These are phyloP conservation scores for Tarsius wallacei DNA, from an alignment of 2,797 vertebrate species.

Conservation along the genomic window DNA sequence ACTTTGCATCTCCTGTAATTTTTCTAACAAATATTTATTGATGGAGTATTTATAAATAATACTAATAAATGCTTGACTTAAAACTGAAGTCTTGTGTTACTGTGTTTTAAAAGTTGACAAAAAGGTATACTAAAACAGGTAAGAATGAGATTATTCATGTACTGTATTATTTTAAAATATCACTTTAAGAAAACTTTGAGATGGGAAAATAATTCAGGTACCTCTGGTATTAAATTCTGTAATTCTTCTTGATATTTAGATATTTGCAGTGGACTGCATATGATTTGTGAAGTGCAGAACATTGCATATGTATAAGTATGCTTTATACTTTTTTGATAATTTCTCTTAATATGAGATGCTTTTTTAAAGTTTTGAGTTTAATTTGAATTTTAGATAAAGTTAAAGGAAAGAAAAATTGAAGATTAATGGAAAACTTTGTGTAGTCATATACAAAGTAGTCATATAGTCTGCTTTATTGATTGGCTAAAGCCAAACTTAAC, in stretches of 20 bases:
- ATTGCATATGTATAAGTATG: conserved; percentile 13
- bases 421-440: neutral
- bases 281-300: neutral
- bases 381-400: conserved; percentile 59
- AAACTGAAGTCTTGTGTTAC: conserved; percentile 34
- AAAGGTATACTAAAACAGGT: neutral
- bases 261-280: neutral
- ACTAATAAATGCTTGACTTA: conserved; percentile 1
- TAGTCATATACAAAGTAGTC: neutral
- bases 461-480: neutral
- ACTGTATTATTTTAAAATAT: conserved; percentile 37
- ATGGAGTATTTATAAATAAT: neutral
- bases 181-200: conserved; percentile 2
- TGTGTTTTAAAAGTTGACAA: conserved; percentile 32
- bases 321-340: conserved; percentile 38
- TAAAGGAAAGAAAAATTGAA: neutral
- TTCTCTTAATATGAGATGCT: conserved; percentile 5
- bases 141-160: neutral
- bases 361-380: conserved; percentile 60
- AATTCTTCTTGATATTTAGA: conserved; percentile 37
- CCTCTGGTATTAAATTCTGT: neutral
- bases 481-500: neutral
- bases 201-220: neutral
- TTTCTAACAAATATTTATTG: neutral
- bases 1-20: neutral